Percentiles rank a stretch among this genome's conserved stretches.
These are phyloP conservation scores for Tetragonisca angustula DNA, from an alignment of 2,888 invertebrate genomes.

Conservation along the genomic window DNA sequence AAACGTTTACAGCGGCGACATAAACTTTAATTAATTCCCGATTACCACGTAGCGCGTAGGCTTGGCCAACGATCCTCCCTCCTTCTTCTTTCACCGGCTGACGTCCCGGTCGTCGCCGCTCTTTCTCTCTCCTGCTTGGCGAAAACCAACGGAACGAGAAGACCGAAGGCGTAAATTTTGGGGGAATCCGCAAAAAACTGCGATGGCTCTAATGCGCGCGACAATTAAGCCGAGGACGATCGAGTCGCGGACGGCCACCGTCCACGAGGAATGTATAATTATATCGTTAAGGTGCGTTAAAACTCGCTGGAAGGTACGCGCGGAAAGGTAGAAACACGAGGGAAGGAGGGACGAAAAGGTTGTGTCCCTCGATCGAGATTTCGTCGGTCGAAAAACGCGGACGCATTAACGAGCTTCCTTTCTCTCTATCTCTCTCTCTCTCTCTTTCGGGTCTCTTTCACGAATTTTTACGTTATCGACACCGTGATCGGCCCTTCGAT, in stretches of 20 bases:
- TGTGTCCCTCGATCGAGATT: constrained; percentile 27
- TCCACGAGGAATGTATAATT: constrained; percentile 53
- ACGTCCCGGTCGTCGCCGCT: constrained; percentile 3
- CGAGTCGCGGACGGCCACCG: constrained; percentile 23
- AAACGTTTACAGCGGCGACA: constrained; percentile 81
- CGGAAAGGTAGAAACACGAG: neutral
- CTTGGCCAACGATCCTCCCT: neutral
- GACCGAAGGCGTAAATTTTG: constrained; percentile 21
- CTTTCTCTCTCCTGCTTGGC: neutral
- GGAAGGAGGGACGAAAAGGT: neutral
- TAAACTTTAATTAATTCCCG: constrained; percentile 83
- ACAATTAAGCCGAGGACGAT: constrained; percentile 30
- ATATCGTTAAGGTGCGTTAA: constrained; percentile 50
- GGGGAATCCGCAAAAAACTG: constrained; percentile 36
- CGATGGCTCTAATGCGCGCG: constrained; percentile 36
- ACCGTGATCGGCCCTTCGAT: constrained; percentile 7
- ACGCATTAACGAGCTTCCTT: constrained; percentile 27
- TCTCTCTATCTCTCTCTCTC: neutral
- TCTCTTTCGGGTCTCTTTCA: constrained; percentile 23
- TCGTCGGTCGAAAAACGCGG: neutral
- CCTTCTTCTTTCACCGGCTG: neutral
- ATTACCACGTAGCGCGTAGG: constrained; percentile 75
- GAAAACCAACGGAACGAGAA: neutral
- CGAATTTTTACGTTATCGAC: constrained; percentile 42
- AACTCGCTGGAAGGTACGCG: neutral